Evolutionary conservation across 2,888 invertebrate species (phyloP).

Genomic region (Gnatocerus cornutus): DNA sequence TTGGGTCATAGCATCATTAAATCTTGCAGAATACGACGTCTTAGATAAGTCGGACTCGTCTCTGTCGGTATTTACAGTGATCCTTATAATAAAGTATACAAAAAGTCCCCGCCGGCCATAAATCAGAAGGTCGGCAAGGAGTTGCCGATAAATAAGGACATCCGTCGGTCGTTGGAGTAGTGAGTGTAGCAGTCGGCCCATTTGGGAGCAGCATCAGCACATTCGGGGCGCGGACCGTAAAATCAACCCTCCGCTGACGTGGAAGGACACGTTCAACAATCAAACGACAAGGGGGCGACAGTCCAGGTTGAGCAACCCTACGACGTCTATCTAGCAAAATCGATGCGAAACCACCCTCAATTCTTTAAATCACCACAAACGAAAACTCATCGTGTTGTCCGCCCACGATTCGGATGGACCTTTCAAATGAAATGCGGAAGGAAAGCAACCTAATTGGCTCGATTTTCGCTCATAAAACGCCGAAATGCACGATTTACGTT

Average conservation of each 20-base stretch:
- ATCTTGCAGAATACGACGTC: constrained; percentile 57
- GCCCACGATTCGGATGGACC: constrained; percentile 11
- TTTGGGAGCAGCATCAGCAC: constrained; percentile 64
- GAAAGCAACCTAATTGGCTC: constrained; percentile 12
- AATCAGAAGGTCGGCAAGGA: constrained; percentile 61
- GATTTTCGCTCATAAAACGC: constrained; percentile 13
- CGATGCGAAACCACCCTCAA: constrained; percentile 24
- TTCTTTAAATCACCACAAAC: constrained; percentile 26
- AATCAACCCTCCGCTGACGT: constrained; percentile 61
- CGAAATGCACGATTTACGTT: constrained; percentile 14
- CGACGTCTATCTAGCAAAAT: constrained; percentile 17
- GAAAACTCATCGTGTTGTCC: constrained; percentile 17
- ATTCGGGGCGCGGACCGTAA: constrained; percentile 63
- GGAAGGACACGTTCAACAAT: constrained; percentile 57
- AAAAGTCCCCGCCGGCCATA: constrained; percentile 61
- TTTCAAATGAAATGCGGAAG: constrained; percentile 9
- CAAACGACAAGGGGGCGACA: constrained; percentile 40
- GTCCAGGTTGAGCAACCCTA: constrained; percentile 2
- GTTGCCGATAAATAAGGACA: constrained; percentile 66
- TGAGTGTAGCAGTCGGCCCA: constrained; percentile 55
- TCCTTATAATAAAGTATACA: constrained; percentile 64
- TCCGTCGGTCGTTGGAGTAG: constrained; percentile 53
- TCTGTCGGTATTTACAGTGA: constrained; percentile 58
- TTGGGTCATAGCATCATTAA: constrained; percentile 56
- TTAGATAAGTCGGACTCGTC: constrained; percentile 54